These are phyloP conservation scores for Euphydryas editha DNA, from an alignment of 2,888 invertebrate genomes.

Conservation along the genomic window DNA sequence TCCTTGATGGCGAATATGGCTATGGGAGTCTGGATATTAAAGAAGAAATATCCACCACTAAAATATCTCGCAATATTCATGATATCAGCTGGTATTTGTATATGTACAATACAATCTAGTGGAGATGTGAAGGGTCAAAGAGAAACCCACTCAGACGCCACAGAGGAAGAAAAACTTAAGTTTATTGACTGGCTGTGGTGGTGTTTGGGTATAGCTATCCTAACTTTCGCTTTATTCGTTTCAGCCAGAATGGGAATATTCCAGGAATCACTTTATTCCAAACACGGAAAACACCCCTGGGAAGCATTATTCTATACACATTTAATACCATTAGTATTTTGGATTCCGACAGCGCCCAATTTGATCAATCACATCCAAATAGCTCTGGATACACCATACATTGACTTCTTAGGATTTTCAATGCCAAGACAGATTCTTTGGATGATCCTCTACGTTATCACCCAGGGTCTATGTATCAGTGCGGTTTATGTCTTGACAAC, in stretches of 20 bases:
- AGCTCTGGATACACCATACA: constrained; percentile 86
- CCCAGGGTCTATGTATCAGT: constrained; percentile 96
- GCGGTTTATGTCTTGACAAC: constrained; percentile 97
- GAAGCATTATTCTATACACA: constrained; percentile 96
- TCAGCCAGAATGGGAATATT: constrained; percentile 98
- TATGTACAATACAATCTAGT: constrained; percentile 95
- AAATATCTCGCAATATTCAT: constrained; percentile 96
- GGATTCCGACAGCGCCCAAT: constrained; percentile 90
- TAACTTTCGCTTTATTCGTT: constrained; percentile 94
- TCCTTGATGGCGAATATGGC: constrained; percentile 98
- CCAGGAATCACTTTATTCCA: constrained; percentile 93
- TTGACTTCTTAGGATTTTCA: constrained; percentile 84
- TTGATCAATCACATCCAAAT: constrained; percentile 90
- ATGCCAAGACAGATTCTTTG: constrained; percentile 91
- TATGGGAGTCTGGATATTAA: constrained; percentile 95
- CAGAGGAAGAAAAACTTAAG: constrained; percentile 68
- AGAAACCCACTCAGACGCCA: constrained; percentile 69
- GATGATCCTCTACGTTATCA: constrained; percentile 91
- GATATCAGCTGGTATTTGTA: constrained; percentile 95
- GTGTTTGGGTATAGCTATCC: constrained; percentile 89
- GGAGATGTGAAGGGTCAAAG: constrained; percentile 85
- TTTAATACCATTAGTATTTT: constrained; percentile 94
- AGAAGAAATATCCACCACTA: constrained; percentile 90
- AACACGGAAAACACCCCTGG: constrained; percentile 95
- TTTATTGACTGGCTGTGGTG: constrained; percentile 84